These are phyloP conservation scores for Oryctolagus cuniculus DNA, from an alignment of 2,113 vertebrate genomes.

Conservation along the genomic window DNA sequence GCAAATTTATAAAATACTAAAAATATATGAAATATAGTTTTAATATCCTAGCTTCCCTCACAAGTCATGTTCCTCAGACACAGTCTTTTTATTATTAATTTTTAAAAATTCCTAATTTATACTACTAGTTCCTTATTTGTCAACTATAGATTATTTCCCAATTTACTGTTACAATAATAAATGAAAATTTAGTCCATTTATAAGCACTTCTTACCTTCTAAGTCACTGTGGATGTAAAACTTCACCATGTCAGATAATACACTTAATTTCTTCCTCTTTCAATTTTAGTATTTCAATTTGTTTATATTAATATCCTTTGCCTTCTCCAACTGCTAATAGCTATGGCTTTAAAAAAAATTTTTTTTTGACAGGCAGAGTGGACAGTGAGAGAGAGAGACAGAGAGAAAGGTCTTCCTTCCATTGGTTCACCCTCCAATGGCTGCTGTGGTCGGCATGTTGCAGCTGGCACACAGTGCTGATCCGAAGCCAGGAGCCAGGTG, in stretches of 20 bases:
- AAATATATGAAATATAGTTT: conserved; percentile 34
- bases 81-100: neutral
- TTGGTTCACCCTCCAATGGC: no score
- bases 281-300: neutral
- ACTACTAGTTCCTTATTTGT: neutral
- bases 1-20: conserved; percentile 24
- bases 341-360: neutral
- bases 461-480: no score
- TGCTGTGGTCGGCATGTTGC: no score
- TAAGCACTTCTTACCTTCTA: neutral
- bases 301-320: conserved; percentile 13
- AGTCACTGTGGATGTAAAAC: neutral
- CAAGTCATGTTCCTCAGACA: neutral
- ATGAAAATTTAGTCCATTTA: conserved; percentile 29
- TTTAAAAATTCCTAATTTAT: neutral
- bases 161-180: neutral
- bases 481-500: no score
- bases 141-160: neutral
- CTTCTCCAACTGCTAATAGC: conserved; percentile 32
- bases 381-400: no score
- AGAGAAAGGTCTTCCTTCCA: no score
- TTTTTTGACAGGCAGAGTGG: no score
- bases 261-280: conserved; percentile 37
- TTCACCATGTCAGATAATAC: conserved; percentile 16
- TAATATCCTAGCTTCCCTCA: neutral